Conservation (phyloP, 1,140 invertebrate species). For the Lanistes nyassanus region DNA sequence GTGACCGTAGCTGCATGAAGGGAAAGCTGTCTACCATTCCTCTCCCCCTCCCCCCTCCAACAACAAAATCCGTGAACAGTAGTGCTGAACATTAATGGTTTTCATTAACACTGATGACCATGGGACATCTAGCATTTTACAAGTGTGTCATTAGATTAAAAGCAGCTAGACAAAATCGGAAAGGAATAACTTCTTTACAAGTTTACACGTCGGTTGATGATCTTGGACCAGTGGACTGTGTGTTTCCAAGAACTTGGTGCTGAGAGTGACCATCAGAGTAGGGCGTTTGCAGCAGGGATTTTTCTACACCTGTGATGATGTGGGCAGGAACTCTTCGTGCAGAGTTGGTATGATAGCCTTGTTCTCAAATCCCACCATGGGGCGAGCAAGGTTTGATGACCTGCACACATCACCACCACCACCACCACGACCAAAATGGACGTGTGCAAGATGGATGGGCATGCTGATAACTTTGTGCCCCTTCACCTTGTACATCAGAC, state of each 20-base stretch:
- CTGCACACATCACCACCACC: constrained; percentile 8
- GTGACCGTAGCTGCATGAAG: neutral
- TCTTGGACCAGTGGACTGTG: neutral
- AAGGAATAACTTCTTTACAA: too few species aligned
- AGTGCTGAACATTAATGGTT: neutral
- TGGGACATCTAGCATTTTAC: too few species aligned
- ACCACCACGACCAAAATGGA: constrained; percentile 2
- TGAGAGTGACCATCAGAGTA: neutral
- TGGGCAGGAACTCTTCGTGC: constrained; percentile 27
- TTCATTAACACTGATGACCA: too few species aligned
- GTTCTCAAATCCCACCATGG: constrained; percentile 34
- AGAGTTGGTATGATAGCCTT: constrained; percentile 38
- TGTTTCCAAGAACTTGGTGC: neutral
- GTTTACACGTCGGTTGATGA: too few species aligned
- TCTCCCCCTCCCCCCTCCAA: neutral
- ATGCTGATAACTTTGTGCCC: neutral
- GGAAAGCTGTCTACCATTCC: neutral
- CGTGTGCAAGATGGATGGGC: neutral
- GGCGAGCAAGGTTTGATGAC: constrained; percentile 34
- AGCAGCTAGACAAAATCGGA: too few species aligned
- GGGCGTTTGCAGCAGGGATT: constrained; percentile 36
- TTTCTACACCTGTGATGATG: neutral
- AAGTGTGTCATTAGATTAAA: too few species aligned
- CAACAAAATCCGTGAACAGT: neutral
- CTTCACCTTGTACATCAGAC: neutral